Base-by-base conservation (phyloP, 2,888 invertebrate genomes). In the Zelleria hepariella region DNA sequence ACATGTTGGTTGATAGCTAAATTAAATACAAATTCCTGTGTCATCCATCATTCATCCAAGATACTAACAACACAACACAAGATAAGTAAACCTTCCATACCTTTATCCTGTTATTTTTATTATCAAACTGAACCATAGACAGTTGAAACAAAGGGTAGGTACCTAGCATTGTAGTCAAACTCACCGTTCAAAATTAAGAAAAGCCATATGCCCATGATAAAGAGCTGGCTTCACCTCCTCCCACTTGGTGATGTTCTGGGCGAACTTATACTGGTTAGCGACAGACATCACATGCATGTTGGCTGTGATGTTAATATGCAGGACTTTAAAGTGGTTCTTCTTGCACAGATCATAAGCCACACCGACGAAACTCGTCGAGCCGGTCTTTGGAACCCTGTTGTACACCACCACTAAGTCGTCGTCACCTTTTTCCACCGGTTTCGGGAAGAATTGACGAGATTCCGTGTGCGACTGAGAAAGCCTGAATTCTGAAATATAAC, bases 201-300 rank as follows among this genome's bases (percentile, higher is more conserved):
- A 99, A 5, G 98, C 98, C 91, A 99, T 93, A 80, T 99, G 99
- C 0, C 99, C 99, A 83, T 99, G 99, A 83, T 98, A 99, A 59
- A 99, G 90, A 0, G 97, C 98, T 52, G 99, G 99, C 78, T 97
- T 96, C 83, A 96, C 94, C 58, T 92, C 92, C 67, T 92, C 88
- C 99, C 99, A 99, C 62, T 91, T 91, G 1, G 96, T 95, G 57
- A 99, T 92, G 82, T 99, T 99, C 68, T 94, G 93, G 66, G 95
- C 95, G 86, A 99, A 97, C 72, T 94, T 90, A 64, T 92, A 90
- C 78, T 99, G 99, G 89, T 99, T 99, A 61, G 94, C 92, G 63
- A 98, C 88, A 7, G 97, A 96, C 77, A 99, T 91, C n/a, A 96
- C 94, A 86, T 98, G 98, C 91, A 95, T 95, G 80, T 99, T 99